phyloP scores from a whole-genome alignment of 2,888 invertebrate genomes.

The Drosophila kuntzei region DNA sequence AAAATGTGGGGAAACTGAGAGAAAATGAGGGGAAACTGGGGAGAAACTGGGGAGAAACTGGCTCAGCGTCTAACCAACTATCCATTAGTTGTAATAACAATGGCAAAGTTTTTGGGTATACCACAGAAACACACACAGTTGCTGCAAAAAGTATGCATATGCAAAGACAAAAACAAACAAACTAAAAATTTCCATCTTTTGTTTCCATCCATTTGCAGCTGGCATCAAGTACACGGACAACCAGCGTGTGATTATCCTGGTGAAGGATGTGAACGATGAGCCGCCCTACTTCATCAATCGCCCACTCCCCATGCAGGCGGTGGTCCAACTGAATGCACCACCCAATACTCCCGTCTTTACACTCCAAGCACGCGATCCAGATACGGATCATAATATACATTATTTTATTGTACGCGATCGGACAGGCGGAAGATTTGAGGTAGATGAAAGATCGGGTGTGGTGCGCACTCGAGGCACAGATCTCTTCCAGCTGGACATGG shows the following conservation, averaged over 20 bases:
- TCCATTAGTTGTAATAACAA: conserved; percentile 75
- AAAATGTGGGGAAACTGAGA: neutral
- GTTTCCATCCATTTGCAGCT: conserved; percentile 74
- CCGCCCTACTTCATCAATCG: conserved; percentile 98
- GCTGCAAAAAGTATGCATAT: conserved; percentile 30
- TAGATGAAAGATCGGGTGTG: conserved; percentile 96
- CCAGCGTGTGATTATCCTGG: conserved; percentile 96
- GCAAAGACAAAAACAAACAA: conserved; percentile 36
- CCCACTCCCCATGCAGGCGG: conserved; percentile 98
- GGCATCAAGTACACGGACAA: conserved; percentile 92
- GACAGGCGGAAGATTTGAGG: conserved; percentile 92
- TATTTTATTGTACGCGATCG: conserved; percentile 97
- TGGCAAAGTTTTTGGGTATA: conserved; percentile 34
- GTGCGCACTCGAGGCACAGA: conserved; percentile 96
- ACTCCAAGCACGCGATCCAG: conserved; percentile 98
- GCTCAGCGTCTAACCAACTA: conserved; percentile 41
- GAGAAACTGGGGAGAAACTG: neutral
- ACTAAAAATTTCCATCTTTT: conserved; percentile 1
- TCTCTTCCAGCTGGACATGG: conserved; percentile 97
- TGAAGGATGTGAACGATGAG: conserved; percentile 98
- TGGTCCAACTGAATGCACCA: conserved; percentile 97
- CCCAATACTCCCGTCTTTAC: conserved; percentile 98
- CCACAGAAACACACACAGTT: conserved; percentile 35
- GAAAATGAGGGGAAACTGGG: neutral
- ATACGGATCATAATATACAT: conserved; percentile 97